phyloP scores from a whole-genome alignment of 2,113 vertebrate species.

The Saguinus imperator region DNA sequence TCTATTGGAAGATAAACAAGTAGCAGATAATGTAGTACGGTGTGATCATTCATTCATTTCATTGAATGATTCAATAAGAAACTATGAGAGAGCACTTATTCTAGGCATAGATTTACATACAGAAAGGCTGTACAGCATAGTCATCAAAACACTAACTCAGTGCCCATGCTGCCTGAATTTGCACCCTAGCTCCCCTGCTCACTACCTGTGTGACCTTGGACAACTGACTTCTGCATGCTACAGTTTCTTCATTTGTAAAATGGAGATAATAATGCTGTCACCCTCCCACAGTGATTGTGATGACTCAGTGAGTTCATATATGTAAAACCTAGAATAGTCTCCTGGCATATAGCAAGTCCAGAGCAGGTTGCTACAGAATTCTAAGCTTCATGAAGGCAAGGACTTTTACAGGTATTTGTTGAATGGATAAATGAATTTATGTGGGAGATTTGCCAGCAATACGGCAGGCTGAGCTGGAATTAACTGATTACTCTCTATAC shows the following conservation, averaged over 20 bases:
- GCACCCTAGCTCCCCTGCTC: neutral
- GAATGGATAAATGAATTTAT: slow-evolving; percentile 8
- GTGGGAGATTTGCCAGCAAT: neutral
- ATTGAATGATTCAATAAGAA: neutral
- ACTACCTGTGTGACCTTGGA: neutral
- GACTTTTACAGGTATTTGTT: neutral
- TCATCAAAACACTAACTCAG: neutral
- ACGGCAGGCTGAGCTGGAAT: neutral
- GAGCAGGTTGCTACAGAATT: neutral
- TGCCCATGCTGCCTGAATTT: neutral
- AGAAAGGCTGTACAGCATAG: neutral
- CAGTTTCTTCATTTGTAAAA: neutral
- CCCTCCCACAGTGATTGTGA: neutral
- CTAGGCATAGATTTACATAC: neutral
- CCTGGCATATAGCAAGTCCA: neutral
- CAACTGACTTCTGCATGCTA: neutral
- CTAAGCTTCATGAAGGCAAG: neutral
- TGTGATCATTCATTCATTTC: neutral
- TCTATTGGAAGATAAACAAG: neutral
- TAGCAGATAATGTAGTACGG: neutral
- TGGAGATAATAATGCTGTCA: neutral
- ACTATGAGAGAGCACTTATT: neutral
- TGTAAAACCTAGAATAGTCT: neutral
- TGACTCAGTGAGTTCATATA: neutral
- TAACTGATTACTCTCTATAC: neutral